A percentile compares a stretch with the other conserved stretches of the same genome.
These are phyloP conservation scores for Zaprionus inermis DNA, from an alignment of 1,140 invertebrate genomes.

Conservation along the genomic window DNA sequence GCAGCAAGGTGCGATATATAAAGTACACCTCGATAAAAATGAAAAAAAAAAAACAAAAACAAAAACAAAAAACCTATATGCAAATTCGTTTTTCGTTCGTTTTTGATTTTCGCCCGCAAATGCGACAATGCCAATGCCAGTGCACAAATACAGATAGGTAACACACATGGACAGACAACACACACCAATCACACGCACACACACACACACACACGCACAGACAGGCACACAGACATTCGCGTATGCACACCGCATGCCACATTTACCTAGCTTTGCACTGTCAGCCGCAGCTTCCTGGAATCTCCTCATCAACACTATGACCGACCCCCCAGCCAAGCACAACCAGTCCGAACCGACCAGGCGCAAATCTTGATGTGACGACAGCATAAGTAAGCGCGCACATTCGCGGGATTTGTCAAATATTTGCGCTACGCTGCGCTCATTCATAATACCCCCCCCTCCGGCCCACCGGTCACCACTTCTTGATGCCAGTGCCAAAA, in stretches of 20 bases:
- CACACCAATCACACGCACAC: not conserved
- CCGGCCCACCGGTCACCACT: no score
- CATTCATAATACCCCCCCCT: slow-evolving; percentile 50
- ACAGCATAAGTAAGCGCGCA: slow-evolving; percentile 80
- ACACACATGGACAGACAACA: not conserved
- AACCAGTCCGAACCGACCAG: not conserved
- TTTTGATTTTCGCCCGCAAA: slow-evolving; percentile 51
- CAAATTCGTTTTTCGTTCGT: slow-evolving; percentile 57
- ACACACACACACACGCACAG: slow-evolving; percentile 7
- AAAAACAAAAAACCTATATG: slow-evolving; percentile 46
- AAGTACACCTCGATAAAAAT: slow-evolving; percentile 65
- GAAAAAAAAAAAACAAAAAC: no score
- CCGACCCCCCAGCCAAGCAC: slow-evolving; percentile 26
- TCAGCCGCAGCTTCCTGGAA: slow-evolving; percentile 48
- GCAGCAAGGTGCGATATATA: slow-evolving; percentile 62
- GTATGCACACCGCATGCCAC: slow-evolving; percentile 18
- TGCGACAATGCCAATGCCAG: slow-evolving; percentile 22
- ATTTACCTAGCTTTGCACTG: slow-evolving; percentile 20
- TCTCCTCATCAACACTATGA: slow-evolving; percentile 54
- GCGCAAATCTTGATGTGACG: slow-evolving; percentile 52
- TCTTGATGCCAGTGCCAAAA: not conserved
- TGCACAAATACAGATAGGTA: not conserved
- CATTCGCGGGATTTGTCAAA: slow-evolving; percentile 81
- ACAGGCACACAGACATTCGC: not conserved
- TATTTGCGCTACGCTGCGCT: slow-evolving; percentile 78